These are phyloP conservation scores for Zosterops japonicus DNA, from an alignment of 2,113 vertebrate species.

Conservation along the genomic window DNA sequence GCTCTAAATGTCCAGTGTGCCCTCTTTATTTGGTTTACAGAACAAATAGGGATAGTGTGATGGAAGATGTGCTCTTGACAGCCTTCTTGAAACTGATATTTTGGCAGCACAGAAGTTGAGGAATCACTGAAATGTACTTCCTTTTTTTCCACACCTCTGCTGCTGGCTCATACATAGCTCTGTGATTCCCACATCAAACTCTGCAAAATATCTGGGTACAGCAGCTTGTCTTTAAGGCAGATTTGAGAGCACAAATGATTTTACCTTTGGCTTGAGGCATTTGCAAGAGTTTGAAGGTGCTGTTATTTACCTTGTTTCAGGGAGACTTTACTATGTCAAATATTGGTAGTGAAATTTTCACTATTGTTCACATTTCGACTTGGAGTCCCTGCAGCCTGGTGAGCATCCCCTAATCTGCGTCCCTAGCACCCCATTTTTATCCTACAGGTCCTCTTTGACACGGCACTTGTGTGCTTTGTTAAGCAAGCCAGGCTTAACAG, in stretches of 20 bases:
- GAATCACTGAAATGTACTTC: background rate
- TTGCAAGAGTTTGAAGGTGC: background rate
- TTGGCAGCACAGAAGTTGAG: background rate
- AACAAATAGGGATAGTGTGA: background rate
- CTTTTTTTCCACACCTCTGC: background rate
- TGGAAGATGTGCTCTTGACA: slow-evolving; percentile 3
- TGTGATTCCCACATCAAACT: background rate
- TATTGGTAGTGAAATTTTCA: background rate
- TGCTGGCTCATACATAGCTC: background rate
- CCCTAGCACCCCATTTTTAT: background rate
- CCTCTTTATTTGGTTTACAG: background rate
- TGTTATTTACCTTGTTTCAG: background rate
- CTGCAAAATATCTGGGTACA: background rate
- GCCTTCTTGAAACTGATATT: background rate
- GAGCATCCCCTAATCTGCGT: background rate
- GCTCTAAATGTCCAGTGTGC: background rate
- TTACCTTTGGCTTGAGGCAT: background rate
- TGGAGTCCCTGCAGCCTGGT: background rate
- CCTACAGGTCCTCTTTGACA: background rate
- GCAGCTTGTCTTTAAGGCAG: background rate
- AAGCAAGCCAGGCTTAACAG: background rate
- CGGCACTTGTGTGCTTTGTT: background rate
- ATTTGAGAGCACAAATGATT: background rate
- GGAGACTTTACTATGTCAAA: background rate
- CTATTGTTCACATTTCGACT: background rate